Percentiles rank a stretch among this genome's conserved stretches.
These are phyloP conservation scores for Tinea semifulvella DNA, from an alignment of 2,888 invertebrate species.

Conservation along the genomic window DNA sequence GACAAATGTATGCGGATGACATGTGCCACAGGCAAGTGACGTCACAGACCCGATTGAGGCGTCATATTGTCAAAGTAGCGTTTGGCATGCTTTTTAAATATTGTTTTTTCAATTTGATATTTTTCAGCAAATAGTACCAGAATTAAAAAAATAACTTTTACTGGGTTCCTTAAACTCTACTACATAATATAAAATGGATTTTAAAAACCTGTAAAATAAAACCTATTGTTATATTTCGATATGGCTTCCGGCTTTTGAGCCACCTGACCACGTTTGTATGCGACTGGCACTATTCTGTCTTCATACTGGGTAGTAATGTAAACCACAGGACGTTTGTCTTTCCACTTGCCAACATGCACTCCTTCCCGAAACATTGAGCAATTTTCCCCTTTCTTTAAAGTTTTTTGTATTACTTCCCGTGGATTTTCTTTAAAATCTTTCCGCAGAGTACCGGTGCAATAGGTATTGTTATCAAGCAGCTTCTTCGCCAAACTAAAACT, in stretches of 20 bases:
- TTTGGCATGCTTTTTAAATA: too few relatives aligned
- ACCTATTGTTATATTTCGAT: constrained; percentile 21
- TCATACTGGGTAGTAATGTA: constrained; percentile 20
- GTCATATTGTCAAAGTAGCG: too few relatives aligned
- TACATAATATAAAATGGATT: too few relatives aligned
- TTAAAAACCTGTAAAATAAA: too few relatives aligned
- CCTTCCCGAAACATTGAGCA: constrained; percentile 9
- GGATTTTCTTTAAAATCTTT: constrained; percentile 16
- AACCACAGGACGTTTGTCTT: constrained; percentile 18
- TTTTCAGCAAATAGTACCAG: too few relatives aligned
- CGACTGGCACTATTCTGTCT: constrained; percentile 19
- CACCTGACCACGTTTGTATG: constrained; percentile 20
- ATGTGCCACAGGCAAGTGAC: too few relatives aligned
- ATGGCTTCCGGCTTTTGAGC: constrained; percentile 20
- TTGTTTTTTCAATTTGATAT: too few relatives aligned
- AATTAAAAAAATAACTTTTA: too few relatives aligned
- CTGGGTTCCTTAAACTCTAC: too few relatives aligned
- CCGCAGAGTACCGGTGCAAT: constrained; percentile 15
- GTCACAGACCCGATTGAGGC: too few relatives aligned
- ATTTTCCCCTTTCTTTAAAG: constrained; percentile 12
- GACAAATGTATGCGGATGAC: too few relatives aligned
- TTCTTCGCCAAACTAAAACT: constrained; percentile 3
- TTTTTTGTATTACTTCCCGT: constrained; percentile 7
- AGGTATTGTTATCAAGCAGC: constrained; percentile 2
- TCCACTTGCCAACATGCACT: constrained; percentile 20